phyloP scores from a whole-genome alignment of 2,888 invertebrate species.

The Gymnoscelis rufifasciata region DNA sequence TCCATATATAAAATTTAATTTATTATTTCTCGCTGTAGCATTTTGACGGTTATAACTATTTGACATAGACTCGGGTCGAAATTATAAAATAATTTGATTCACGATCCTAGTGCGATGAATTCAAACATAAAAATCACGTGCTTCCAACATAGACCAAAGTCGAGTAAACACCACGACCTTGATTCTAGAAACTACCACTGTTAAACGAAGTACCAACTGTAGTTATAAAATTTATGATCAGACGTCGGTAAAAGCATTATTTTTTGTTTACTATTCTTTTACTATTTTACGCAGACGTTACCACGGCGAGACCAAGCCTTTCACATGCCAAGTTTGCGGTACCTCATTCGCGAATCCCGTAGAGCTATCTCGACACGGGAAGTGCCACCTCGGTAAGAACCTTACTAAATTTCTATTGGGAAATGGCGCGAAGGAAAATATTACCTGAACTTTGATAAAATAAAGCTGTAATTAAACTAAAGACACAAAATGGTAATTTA shows the following conservation, averaged over 20 bases:
- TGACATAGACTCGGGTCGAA: constrained; percentile 2
- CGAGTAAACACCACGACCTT: constrained; percentile 6
- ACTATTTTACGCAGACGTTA: constrained; percentile 79
- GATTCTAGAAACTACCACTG: neutral
- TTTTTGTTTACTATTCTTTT: constrained; percentile 14
- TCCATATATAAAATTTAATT: neutral
- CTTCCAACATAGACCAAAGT: neutral
- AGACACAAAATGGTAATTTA: neutral
- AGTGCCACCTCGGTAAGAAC: constrained; percentile 87
- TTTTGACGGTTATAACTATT: neutral
- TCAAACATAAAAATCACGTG: neutral
- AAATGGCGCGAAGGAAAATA: neutral
- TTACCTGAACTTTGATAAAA: neutral
- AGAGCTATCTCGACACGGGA: constrained; percentile 89
- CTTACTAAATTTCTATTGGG: neutral
- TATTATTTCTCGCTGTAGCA: neutral
- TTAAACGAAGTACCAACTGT: neutral
- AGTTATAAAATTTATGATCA: neutral
- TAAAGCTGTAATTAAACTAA: neutral
- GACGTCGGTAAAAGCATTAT: constrained; percentile 3
- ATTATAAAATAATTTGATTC: neutral
- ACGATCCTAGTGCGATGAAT: constrained; percentile 10
- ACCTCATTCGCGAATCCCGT: constrained; percentile 89
- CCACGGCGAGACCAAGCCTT: constrained; percentile 91
- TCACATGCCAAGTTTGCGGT: constrained; percentile 89